Evolutionary conservation across 2,888 invertebrate species (phyloP).

Genomic region (Euproctis similis): DNA sequence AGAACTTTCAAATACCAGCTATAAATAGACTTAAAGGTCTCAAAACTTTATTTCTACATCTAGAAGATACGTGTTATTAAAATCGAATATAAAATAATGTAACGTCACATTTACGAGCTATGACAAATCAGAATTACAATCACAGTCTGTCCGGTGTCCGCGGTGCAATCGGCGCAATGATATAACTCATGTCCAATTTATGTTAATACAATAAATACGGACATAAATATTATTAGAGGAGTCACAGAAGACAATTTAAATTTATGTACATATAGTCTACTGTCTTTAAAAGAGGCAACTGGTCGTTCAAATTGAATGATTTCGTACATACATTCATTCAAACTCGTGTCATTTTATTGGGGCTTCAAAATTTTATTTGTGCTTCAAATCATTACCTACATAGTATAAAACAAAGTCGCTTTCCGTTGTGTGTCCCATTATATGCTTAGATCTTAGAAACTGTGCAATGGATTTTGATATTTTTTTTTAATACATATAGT

Average conservation of each 20-base stretch:
- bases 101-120: constrained; percentile 63
- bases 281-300: constrained; percentile 40
- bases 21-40: too few relatives aligned
- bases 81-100: constrained; percentile 43
- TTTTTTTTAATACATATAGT: too few relatives aligned
- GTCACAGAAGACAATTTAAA: constrained; percentile 63
- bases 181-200: constrained; percentile 76
- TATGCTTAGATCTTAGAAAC: too few relatives aligned
- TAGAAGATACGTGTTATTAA: constrained; percentile 6
- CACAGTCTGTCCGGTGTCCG: constrained; percentile 65
- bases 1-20: too few relatives aligned
- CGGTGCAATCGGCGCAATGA: constrained; percentile 64
- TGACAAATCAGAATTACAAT: constrained; percentile 69
- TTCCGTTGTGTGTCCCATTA: too few relatives aligned
- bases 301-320: constrained; percentile 49
- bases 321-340: constrained; percentile 40
- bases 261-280: constrained; percentile 55
- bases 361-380: too few relatives aligned
- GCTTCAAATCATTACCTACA: too few relatives aligned
- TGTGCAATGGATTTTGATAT: too few relatives aligned
- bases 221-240: constrained; percentile 66
- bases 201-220: constrained; percentile 75
- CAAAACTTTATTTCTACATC: not conserved
- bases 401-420: too few relatives aligned
- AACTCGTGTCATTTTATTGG: too few relatives aligned